Conservation (phyloP, 2,888 invertebrate species). For the Acholoe squamosa region DNA sequence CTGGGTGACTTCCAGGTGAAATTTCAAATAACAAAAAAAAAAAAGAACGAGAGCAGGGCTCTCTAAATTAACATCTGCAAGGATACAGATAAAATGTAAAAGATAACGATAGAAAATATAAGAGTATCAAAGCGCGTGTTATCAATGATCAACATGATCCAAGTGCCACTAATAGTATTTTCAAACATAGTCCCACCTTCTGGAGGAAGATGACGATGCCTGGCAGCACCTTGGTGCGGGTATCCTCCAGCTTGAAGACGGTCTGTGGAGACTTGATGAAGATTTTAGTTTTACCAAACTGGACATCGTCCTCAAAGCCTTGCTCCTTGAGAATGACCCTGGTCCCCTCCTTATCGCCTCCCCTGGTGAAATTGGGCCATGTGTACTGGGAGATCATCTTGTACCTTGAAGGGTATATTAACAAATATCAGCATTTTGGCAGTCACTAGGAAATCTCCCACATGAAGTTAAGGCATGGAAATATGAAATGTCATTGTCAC, state of each 20-base stretch:
- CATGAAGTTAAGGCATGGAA: too few relatives aligned
- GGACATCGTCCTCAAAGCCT: slow-evolving; percentile 91
- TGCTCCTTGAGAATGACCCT: slow-evolving; percentile 92
- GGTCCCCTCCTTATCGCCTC: slow-evolving; percentile 89
- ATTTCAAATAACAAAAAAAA: too few relatives aligned
- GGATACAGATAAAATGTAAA: too few relatives aligned
- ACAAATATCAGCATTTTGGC: too few relatives aligned
- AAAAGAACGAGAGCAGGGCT: too few relatives aligned
- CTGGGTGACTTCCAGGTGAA: too few relatives aligned
- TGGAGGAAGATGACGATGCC: slow-evolving; percentile 96
- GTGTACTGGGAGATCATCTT: slow-evolving; percentile 98
- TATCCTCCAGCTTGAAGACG: slow-evolving; percentile 93
- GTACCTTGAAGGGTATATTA: slow-evolving; percentile 87
- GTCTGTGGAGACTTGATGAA: slow-evolving; percentile 97
- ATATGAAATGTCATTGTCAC: too few relatives aligned
- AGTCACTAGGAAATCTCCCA: too few relatives aligned
- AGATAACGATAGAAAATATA: too few relatives aligned
- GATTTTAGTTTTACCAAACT: slow-evolving; percentile 97
- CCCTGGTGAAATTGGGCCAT: slow-evolving; percentile 96
- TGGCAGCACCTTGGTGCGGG: slow-evolving; percentile 93
- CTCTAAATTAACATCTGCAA: too few relatives aligned
- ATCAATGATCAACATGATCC: too few relatives aligned
- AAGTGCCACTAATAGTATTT: neutral
- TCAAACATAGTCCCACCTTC: slow-evolving; percentile 86
- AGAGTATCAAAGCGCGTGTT: too few relatives aligned